Conservation (phyloP, 2,888 invertebrate species). For the Laspeyria flexula region DNA sequence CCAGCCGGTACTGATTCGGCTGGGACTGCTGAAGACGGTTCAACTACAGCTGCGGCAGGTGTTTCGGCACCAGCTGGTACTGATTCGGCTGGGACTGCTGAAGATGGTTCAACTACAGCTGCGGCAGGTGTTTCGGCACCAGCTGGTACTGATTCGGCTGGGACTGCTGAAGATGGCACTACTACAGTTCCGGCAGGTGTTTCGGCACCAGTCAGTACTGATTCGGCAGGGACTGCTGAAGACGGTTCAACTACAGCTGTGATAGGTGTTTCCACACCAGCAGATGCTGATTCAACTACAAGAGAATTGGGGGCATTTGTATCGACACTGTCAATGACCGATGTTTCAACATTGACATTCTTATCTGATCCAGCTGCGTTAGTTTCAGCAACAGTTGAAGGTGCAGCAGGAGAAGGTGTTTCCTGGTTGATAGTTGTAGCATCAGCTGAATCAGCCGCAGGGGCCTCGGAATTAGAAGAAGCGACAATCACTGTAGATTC, state of each 20-base stretch:
- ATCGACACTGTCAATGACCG: not conserved
- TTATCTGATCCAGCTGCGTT: not conserved
- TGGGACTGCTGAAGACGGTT: no score
- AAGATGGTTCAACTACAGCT: no score
- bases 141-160: no score
- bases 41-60: no score
- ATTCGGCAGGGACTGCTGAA: not conserved
- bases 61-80: no score
- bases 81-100: no score
- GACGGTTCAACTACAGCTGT: no score
- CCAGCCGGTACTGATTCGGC: no score
- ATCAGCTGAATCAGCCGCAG: not conserved
- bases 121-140: no score
- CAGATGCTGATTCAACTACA: not conserved
- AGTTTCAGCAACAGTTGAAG: no score
- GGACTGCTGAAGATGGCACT: no score
- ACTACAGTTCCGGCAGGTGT: not conserved
- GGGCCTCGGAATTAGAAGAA: not conserved
- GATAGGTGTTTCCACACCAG: not conserved
- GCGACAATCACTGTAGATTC: not conserved
- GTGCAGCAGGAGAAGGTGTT: not conserved
- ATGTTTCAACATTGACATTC: not conserved
- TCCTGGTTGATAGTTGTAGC: not conserved
- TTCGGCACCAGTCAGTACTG: not conserved
- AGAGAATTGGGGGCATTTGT: not conserved